Conservation (phyloP, 2,888 invertebrate genomes). For the Pandemis cinnamomeana region DNA sequence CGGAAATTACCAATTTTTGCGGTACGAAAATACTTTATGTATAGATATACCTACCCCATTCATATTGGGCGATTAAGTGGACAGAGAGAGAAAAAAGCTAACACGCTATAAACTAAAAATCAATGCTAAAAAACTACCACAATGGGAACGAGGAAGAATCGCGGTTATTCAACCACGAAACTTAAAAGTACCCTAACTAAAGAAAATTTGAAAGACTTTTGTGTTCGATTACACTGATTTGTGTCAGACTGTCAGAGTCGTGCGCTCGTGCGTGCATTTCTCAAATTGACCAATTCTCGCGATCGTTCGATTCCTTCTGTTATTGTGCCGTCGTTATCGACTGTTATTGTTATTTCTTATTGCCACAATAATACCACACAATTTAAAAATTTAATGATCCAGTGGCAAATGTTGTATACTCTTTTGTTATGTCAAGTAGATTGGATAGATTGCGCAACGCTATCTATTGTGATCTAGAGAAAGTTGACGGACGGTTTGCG, state of each 20-base stretch:
- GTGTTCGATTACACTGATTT: slow-evolving; percentile 4
- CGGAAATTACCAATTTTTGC: no score
- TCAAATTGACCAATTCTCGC: slow-evolving; percentile 40
- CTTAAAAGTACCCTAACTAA: no score
- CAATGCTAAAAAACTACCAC: no score
- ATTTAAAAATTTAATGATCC: slow-evolving; percentile 36
- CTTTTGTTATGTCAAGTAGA: slow-evolving; percentile 16
- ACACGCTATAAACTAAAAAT: no score
- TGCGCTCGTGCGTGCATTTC: slow-evolving; percentile 40
- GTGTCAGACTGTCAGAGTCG: slow-evolving; percentile 15
- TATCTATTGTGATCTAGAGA: slow-evolving; percentile 9
- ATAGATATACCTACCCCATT: no score
- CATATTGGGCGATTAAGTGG: no score
- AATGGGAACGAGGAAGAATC: no score
- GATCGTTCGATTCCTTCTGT: slow-evolving; percentile 31
- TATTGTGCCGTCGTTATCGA: slow-evolving; percentile 24
- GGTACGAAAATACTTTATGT: no score
- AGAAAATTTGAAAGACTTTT: not conserved
- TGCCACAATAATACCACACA: slow-evolving; percentile 20
- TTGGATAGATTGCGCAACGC: slow-evolving; percentile 18
- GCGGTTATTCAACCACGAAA: no score
- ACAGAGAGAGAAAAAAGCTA: no score
- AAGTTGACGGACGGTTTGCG: slow-evolving; percentile 30
- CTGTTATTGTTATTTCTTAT: slow-evolving; percentile 32
- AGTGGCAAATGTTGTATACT: slow-evolving; percentile 10